These are phyloP conservation scores for Microctenopoma lineatum DNA, from an alignment of 2,797 vertebrate genomes.

Conservation along the genomic window DNA sequence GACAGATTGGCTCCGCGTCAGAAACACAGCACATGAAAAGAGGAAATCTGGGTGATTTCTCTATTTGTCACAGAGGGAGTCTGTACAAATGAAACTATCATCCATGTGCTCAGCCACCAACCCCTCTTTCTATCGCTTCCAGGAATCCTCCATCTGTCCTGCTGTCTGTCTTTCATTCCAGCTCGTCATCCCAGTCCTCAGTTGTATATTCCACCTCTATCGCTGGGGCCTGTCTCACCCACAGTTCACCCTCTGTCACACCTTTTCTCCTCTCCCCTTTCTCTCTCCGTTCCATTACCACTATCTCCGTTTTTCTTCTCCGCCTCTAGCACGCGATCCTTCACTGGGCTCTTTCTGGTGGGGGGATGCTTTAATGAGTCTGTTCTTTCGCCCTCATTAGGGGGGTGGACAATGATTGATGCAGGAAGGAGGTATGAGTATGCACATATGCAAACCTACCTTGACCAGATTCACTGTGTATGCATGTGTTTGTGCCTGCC, in stretches of 20 bases:
- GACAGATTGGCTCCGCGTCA: slow-evolving; percentile 72
- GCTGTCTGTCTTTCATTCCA: slow-evolving; percentile 32
- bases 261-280: slow-evolving; percentile 32
- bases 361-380: slow-evolving; percentile 69
- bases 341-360: slow-evolving; percentile 42
- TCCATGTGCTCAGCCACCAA: slow-evolving; percentile 41
- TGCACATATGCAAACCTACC: slow-evolving; percentile 34
- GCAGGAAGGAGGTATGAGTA: slow-evolving; percentile 41
- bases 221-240: slow-evolving; percentile 27
- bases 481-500: slow-evolving; percentile 18
- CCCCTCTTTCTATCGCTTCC: slow-evolving; percentile 24
- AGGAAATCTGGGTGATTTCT: slow-evolving; percentile 70
- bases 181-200: slow-evolving; percentile 19
- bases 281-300: slow-evolving; percentile 59
- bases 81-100: slow-evolving; percentile 63
- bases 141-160: slow-evolving; percentile 52
- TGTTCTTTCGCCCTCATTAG: slow-evolving; percentile 73
- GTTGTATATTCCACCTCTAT: slow-evolving; percentile 39
- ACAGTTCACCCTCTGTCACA: slow-evolving; percentile 27
- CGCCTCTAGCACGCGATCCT: slow-evolving; percentile 31
- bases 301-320: slow-evolving; percentile 48
- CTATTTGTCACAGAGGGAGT: slow-evolving; percentile 62
- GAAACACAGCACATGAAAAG: slow-evolving; percentile 69
- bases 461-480: slow-evolving; percentile 18
- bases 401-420: slow-evolving; percentile 76